These are phyloP conservation scores for Aphrocallistes beatrix DNA, from an alignment of 37 sponge, comb jelly and placozoan genomes.

Conservation along the genomic window DNA sequence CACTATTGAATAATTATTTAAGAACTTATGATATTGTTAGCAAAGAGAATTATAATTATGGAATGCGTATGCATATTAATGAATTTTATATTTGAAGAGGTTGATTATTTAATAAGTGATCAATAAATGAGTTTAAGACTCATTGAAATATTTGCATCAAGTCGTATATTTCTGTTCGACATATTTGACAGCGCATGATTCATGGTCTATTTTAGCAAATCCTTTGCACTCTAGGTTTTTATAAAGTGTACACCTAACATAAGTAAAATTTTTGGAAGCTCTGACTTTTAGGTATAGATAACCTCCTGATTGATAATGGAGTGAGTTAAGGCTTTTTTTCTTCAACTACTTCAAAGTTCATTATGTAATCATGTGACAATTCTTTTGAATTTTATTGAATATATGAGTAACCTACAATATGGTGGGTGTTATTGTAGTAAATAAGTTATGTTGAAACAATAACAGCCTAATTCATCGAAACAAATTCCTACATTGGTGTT, in stretches of 20 bases:
- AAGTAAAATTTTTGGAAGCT: neutral
- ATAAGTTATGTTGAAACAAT: neutral
- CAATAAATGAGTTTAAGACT: conserved; percentile 11
- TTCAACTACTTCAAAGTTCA: neutral
- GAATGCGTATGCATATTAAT: neutral
- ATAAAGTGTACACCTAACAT: neutral
- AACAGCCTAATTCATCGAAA: neutral
- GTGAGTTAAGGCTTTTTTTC: neutral
- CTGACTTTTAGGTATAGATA: neutral
- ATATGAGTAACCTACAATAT: neutral
- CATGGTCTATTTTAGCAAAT: neutral
- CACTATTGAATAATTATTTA: conserved; percentile 16
- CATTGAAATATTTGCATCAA: conserved; percentile 5
- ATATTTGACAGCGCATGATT: conserved; percentile 6
- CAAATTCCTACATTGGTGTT: neutral
- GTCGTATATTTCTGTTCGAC: neutral
- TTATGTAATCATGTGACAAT: neutral
- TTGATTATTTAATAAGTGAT: neutral
- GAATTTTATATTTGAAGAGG: neutral
- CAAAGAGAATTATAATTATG: no score
- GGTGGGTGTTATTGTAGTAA: neutral
- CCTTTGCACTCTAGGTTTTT: neutral
- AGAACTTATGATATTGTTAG: neutral
- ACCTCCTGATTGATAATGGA: neutral
- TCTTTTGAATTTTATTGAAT: neutral